phyloP scores from a whole-genome alignment of 2,797 vertebrate species.

The Acanthis flammea region DNA sequence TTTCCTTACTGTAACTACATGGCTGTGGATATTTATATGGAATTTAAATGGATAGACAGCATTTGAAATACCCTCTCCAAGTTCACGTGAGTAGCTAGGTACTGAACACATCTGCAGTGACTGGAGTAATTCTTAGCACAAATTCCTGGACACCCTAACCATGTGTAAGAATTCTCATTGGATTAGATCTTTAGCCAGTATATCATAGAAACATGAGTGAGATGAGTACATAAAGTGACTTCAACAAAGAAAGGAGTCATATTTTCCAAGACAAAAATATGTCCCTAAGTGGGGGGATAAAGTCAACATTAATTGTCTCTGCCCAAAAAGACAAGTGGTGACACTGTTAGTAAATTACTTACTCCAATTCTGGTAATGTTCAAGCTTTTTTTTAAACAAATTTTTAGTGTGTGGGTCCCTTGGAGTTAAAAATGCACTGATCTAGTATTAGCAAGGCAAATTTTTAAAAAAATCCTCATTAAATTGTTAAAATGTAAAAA shows the following conservation, averaged over 20 bases:
- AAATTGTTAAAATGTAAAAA: background rate
- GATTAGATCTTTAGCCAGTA: background rate
- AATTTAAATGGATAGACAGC: background rate
- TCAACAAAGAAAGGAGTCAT: background rate
- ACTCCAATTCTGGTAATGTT: background rate
- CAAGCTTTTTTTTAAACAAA: background rate
- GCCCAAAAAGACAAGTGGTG: background rate
- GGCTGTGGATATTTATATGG: background rate
- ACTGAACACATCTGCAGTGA: background rate
- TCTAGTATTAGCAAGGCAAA: background rate
- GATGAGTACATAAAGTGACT: background rate
- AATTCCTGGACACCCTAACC: background rate
- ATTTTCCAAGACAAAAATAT: background rate
- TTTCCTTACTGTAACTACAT: background rate
- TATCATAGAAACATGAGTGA: background rate
- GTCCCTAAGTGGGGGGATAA: background rate
- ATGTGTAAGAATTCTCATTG: background rate
- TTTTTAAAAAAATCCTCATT: rapidly evolving
- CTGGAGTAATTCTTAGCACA: background rate
- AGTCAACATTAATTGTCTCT: background rate
- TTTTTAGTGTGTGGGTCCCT: rapidly evolving
- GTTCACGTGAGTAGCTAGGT: background rate
- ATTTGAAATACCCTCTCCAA: background rate
- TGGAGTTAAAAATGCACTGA: background rate
- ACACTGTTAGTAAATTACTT: background rate